phyloP scores from a whole-genome alignment of 2,888 invertebrate genomes.

The Drosophila fungiperda region DNA sequence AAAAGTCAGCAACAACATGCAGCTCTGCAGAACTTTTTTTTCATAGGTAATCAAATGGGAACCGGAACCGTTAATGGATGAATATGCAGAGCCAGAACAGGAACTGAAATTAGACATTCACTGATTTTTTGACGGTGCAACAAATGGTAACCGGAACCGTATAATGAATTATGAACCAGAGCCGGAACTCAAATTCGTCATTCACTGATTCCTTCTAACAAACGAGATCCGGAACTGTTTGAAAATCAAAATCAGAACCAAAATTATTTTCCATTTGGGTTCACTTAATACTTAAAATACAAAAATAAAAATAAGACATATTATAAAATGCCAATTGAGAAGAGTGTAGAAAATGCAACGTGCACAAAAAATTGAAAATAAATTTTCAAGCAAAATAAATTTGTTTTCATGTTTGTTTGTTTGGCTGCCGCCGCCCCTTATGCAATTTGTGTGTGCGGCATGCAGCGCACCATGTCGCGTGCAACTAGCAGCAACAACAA shows the following conservation, averaged over 20 bases:
- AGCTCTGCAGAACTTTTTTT: background rate
- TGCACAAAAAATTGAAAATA: background rate
- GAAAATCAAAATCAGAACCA: background rate
- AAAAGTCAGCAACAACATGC: background rate
- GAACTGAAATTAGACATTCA: background rate
- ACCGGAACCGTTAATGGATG: background rate
- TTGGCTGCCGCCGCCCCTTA: slow-evolving; percentile 47
- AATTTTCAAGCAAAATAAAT: slow-evolving; percentile 14
- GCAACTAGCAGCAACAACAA: slow-evolving; percentile 46
- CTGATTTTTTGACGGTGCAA: background rate
- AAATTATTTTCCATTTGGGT: background rate
- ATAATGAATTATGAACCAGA: background rate
- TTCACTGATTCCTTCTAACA: background rate
- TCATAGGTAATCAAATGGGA: background rate
- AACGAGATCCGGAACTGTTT: background rate
- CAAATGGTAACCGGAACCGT: background rate
- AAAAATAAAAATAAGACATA: background rate
- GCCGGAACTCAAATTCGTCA: background rate
- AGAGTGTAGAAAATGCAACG: slow-evolving; percentile 26
- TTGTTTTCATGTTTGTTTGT: slow-evolving; percentile 28
- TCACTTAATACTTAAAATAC: background rate
- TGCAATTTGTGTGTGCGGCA: slow-evolving; percentile 59
- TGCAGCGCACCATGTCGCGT: slow-evolving; percentile 60
- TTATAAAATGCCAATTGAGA: background rate
- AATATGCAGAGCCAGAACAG: background rate